Base-by-base conservation (phyloP, 2,888 invertebrate genomes). In the Linnaemya vulpina region DNA sequence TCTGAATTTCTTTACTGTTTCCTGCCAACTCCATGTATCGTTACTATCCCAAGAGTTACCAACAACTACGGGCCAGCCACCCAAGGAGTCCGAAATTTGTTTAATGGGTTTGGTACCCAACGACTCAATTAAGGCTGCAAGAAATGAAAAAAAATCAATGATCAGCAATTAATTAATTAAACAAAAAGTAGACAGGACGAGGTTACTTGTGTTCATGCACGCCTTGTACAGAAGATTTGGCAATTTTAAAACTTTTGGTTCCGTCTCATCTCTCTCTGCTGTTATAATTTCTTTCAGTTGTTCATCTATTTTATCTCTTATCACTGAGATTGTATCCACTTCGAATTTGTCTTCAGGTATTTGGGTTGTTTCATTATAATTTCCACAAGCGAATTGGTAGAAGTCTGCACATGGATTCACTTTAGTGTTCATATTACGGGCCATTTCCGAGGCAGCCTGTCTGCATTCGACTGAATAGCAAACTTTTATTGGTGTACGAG, bases 61-160 rank as follows among this genome's bases (percentile, higher is more conserved):
- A 87, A 90, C 95, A 49, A 98, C 93, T n/a, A 97, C 96, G 0
- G 99, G 98, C 98, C 98, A 99, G 3, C 98, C 98, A 0, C 98
- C 98, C 22, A 98, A 93, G 15, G 94, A 93, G 43, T 94, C 93
- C 75, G 98, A 92, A 90, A 97, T 95, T 0, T 94, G 93, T 74
- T 94, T 92, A 51, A 98, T 94, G 0, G 98, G 97, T 4, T 93
- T 92, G 58, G 96, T 92, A 0, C 97, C 98, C 65, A 96, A 94
- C 2, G 94, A 93, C 90, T 98, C 97, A 88, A 98, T 98, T 22
- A 95, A 92, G 86, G 95, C 97, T 97, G 17, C 65, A 43, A 30
- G 0, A 40, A 40, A 38, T 5, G 5, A 20, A 35, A 51, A 11
- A n/a, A 40, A 20, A 43, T 11, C 4, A 15, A 25, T 0, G 15